Evolutionary conservation across 2,113 vertebrate genomes (phyloP), one percentile per base, ranked within the genome.

Genomic region (Ctenomys sociabilis): DNA sequence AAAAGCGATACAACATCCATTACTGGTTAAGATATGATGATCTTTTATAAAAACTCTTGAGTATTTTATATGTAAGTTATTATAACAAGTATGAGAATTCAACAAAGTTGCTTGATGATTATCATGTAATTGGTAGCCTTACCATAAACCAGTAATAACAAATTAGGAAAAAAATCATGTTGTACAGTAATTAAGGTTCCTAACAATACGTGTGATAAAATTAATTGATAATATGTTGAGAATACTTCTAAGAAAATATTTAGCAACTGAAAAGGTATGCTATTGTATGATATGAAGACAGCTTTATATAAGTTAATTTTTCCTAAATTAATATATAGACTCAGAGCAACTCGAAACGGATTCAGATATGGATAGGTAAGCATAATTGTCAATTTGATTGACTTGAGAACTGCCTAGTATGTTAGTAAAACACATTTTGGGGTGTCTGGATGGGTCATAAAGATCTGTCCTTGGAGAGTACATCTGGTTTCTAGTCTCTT

Each of bases 261-360:
- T 61, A 90, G 37, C 35, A 95, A 93, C 30, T 85, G n/a, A 37
- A 90, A 19, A 90, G 35, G 43, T 64, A 52, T 57, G 28, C 57
- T 17, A 57, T 80, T 92, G 92, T 35, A 83, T 82, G 63, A 88
- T 40, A 92, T n/a, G 52, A 88, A 94, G 75, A 86, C 59, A 78
- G 13, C 54, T 86, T 82, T 26, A 96, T 52, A 43, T 40, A 77
- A 43, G 28, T 73, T 49, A 91, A 85, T 61, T 85, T 75, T 93
- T 77, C 72, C n/a, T 93, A 85, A 81, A 57, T 85, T 70, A 85
- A 94, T 37, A 70, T 49, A 81, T 63, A 87, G 68, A 88, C 66
- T 59, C 86, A 87, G 83, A 92, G 32, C 17, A 94, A 77, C 87
- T 52, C 43, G 81, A 90, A 92, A 64, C 16, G 91, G 91, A 95